A percentile compares a stretch with the other conserved stretches of the same genome.
Conservation (phyloP, 2,888 invertebrate species). For the Gasteruption jaculator region DNA sequence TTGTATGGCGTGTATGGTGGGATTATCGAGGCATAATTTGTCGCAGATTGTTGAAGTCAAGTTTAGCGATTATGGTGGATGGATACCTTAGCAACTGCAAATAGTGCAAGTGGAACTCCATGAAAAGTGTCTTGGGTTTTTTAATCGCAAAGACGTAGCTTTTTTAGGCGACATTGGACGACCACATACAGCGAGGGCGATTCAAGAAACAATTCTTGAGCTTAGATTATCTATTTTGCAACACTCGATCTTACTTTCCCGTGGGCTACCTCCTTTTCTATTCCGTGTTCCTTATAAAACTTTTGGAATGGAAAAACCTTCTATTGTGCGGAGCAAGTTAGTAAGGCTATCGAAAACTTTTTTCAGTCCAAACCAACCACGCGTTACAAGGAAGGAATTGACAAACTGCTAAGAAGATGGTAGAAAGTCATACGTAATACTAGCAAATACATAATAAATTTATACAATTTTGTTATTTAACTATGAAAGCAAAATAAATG, state of each 20-base stretch:
- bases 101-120: slow-evolving; percentile 6
- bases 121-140: slow-evolving; percentile 9
- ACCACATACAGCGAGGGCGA: slow-evolving; percentile 8
- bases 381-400: background rate
- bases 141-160: slow-evolving; percentile 4
- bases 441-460: too few relatives aligned
- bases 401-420: too few relatives aligned
- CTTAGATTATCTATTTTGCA: slow-evolving; percentile 8
- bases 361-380: slow-evolving; percentile 4
- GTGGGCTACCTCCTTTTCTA: slow-evolving; percentile 2
- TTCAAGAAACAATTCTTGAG: slow-evolving; percentile 9
- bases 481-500: too few relatives aligned
- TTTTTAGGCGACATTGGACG: slow-evolving; percentile 6
- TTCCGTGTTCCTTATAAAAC: slow-evolving; percentile 5
- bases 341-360: slow-evolving; percentile 4
- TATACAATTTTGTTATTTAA: too few relatives aligned
- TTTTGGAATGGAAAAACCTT: slow-evolving; percentile 6
- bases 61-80: slow-evolving; percentile 8
- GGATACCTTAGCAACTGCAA: slow-evolving; percentile 10
- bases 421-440: too few relatives aligned
- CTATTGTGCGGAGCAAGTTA: slow-evolving; percentile 4
- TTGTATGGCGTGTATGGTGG: slow-evolving; percentile 2
- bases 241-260: slow-evolving; percentile 5
- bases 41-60: slow-evolving; percentile 1
- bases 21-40: slow-evolving; percentile 4